Percentiles rank a stretch among this genome's conserved stretches.
These are phyloP conservation scores for Pseudolaguvia tuberculata DNA, from an alignment of 2,113 vertebrate genomes.

Conservation along the genomic window DNA sequence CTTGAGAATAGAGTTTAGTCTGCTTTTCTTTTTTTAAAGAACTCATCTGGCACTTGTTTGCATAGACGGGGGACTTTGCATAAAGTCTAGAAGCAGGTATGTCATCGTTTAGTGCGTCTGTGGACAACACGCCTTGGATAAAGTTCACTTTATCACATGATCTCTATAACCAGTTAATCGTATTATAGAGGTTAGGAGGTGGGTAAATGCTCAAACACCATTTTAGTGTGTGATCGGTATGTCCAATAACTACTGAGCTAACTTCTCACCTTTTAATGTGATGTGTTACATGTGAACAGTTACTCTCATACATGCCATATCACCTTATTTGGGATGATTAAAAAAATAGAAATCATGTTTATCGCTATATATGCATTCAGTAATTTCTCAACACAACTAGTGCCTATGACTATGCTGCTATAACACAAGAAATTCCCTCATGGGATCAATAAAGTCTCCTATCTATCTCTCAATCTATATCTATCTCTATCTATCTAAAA, in stretches of 20 bases:
- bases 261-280: background rate
- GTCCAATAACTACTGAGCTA: background rate
- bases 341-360: no score
- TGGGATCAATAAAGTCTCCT: no score
- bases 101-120: background rate
- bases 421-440: no score
- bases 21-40: background rate
- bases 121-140: background rate
- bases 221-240: background rate
- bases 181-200: conserved; percentile 43
- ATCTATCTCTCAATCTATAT: no score
- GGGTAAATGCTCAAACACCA: conserved; percentile 40
- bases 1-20: background rate
- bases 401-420: no score
- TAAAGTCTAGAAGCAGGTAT: conserved; percentile 22
- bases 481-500: no score
- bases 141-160: conserved; percentile 58
- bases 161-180: conserved; percentile 40
- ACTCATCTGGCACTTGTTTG: background rate
- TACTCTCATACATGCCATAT: no score
- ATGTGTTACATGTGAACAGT: background rate
- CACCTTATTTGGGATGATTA: no score
- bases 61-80: no score
- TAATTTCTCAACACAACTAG: no score
- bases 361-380: no score